phyloP scores from a whole-genome alignment of 2,797 vertebrate species.

The Acridotheres tristis region DNA sequence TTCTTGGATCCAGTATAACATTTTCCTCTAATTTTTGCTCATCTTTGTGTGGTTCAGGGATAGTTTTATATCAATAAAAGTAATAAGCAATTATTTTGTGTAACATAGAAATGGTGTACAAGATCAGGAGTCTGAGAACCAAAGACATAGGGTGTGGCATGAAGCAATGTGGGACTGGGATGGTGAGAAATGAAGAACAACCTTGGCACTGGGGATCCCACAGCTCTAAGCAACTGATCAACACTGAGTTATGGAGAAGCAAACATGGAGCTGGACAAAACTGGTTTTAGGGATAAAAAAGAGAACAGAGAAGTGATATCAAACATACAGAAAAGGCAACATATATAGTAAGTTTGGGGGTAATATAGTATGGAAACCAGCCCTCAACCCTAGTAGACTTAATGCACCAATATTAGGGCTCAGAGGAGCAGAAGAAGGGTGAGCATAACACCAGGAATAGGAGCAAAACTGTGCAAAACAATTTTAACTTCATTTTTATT shows the following conservation, averaged over 20 bases:
- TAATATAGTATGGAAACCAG: background rate
- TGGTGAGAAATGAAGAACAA: background rate
- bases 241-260: background rate
- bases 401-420: background rate
- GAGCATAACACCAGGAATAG: background rate
- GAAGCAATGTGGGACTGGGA: background rate
- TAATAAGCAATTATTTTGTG: background rate
- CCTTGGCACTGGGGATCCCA: background rate
- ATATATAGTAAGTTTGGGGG: background rate
- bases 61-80: background rate
- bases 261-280: background rate
- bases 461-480: background rate
- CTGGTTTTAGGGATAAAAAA: background rate
- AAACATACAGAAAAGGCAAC: background rate
- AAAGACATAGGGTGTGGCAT: background rate
- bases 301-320: background rate
- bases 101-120: fast-evolving
- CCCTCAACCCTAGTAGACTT: background rate
- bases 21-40: background rate
- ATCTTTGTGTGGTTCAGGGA: background rate
- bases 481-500: background rate
- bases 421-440: background rate
- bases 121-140: background rate
- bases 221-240: background rate
- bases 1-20: background rate